Evolutionary conservation across 2,888 invertebrate genomes (phyloP).

Genomic region (Lasius platythorax): DNA sequence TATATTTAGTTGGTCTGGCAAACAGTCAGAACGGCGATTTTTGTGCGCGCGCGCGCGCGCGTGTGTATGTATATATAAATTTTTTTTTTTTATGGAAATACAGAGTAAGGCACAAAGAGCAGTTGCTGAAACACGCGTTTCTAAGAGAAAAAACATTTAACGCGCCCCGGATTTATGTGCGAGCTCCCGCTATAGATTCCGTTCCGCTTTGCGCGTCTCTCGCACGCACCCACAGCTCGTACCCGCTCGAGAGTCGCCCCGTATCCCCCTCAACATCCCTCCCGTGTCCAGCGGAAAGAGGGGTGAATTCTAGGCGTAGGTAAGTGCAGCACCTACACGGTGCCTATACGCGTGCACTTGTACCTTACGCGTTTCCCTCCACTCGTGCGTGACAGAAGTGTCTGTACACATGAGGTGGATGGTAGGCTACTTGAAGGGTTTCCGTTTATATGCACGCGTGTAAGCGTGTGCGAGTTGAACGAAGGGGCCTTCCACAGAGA

Average conservation of each 20-base stretch:
- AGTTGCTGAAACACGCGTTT: constrained; percentile 11
- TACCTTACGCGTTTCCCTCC: constrained; percentile 72
- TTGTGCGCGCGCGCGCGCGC: no score
- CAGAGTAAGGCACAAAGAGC: not conserved
- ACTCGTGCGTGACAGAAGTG: constrained; percentile 64
- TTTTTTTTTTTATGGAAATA: not conserved
- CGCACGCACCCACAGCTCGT: constrained; percentile 78
- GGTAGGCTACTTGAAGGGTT: constrained; percentile 84
- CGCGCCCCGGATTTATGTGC: constrained; percentile 46
- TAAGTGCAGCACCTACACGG: constrained; percentile 71
- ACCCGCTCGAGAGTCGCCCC: constrained; percentile 76
- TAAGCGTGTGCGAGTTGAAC: constrained; percentile 67
- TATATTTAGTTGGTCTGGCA: no score
- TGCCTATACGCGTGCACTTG: constrained; percentile 72
- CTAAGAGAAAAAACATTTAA: not conserved
- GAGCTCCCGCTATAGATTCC: constrained; percentile 72
- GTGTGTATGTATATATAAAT: not conserved
- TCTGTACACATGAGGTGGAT: constrained; percentile 70
- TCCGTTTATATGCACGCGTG: constrained; percentile 84
- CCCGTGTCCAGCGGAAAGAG: constrained; percentile 69
- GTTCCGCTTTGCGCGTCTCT: constrained; percentile 78
- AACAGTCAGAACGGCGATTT: no score
- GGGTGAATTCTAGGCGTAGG: constrained; percentile 82
- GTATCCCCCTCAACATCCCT: constrained; percentile 50
- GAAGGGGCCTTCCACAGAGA: constrained; percentile 22